phyloP scores from a whole-genome alignment of 2,888 invertebrate species.

The Thalpophila matura region DNA sequence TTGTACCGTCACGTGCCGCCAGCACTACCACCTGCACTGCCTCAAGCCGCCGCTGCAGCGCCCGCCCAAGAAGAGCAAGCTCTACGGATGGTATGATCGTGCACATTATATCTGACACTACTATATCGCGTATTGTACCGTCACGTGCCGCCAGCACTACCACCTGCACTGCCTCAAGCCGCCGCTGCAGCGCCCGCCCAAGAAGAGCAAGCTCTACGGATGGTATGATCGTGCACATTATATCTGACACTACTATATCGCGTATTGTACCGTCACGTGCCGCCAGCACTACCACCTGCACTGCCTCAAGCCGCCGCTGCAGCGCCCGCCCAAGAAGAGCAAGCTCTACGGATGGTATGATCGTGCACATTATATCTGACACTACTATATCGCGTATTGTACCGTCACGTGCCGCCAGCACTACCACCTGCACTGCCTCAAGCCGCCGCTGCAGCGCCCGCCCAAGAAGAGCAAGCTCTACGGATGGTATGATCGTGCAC shows the following conservation, averaged over 20 bases:
- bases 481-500: constrained; percentile 93
- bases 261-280: too few relatives aligned
- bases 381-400: too few relatives aligned
- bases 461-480: constrained; percentile 98
- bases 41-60: constrained; percentile 97
- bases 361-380: too few relatives aligned
- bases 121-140: too few relatives aligned
- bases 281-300: constrained; percentile 98
- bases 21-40: constrained; percentile 98
- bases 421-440: constrained; percentile 98
- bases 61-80: constrained; percentile 98
- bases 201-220: constrained; percentile 98
- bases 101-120: too few relatives aligned
- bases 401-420: too few relatives aligned
- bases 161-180: constrained; percentile 98
- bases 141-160: too few relatives aligned
- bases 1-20: too few relatives aligned
- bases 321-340: constrained; percentile 98
- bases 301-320: constrained; percentile 98
- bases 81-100: constrained; percentile 95
- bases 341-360: constrained; percentile 97
- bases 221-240: constrained; percentile 92
- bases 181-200: constrained; percentile 97
- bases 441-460: constrained; percentile 97
- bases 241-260: too few relatives aligned